Base-by-base conservation (phyloP, 2,888 invertebrate species). In the Caenorhabditis auriculariae region DNA sequence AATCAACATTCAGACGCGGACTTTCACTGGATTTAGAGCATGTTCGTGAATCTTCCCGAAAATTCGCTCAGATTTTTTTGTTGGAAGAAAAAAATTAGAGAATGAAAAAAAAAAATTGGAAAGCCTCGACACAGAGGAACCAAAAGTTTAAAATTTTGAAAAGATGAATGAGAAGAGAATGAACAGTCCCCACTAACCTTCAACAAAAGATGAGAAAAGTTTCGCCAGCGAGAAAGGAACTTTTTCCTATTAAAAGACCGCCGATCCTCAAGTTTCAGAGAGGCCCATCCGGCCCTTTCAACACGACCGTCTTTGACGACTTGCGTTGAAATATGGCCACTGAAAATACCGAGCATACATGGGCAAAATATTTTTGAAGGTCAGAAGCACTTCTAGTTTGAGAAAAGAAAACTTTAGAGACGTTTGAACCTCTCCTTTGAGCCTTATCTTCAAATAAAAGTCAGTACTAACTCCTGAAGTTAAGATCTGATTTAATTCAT, bases 201-300 rank as follows among this genome's bases (percentile, higher is more conserved):
- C 35, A 79, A 63, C 4, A 79, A 50, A 15, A 79, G 56, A 64
- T 79, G 79, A 2, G 75, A 74, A 44, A 74, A 79, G 47, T 76
- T 70, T 9, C 60, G 53, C 78, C 77, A 80, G n/a, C 72, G 69
- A 15, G 60, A 26, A 28, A 76, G 42, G 35, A 64, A 68, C 52
- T 73, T 75, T 45, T 74, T 74, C 17, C 78, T 58, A 39, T 74
- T 70, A 52, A 79, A 76, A 0, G 79, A 46, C 32, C 53, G 60
- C 12, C 58, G 43, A 51, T 78, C 77, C 44, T 72, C 68, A 27
- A 74, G 54, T 44, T 79, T 80, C 52, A 79, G 72, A 5, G 77
- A 71, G 7, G 76, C 76, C 80, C 80, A 79, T 27, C 79, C 78
- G 2, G 79, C 79, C 24, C 79, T 46, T 55, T 74, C 73, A 3